Percentiles rank a stretch among this genome's conserved stretches.
Evolutionary conservation across 35 echinoderm and acorn worm genomes (phyloP).

Genomic region (Acanthaster planci): DNA sequence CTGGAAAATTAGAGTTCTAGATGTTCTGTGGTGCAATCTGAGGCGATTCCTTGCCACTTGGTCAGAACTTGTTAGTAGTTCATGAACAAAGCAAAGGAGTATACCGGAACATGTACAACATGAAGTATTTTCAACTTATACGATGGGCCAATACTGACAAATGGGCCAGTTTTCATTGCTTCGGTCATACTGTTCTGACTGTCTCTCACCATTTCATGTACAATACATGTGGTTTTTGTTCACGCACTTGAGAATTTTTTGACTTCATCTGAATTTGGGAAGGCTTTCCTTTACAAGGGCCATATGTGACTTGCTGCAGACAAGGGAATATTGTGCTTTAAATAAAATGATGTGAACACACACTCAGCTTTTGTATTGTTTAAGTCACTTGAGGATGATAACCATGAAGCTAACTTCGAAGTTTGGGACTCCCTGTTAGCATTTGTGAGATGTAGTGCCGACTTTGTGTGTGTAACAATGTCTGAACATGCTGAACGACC

Average conservation of each 20-base stretch:
- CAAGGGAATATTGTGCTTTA: too few species aligned
- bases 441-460: too few species aligned
- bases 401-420: too few species aligned
- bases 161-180: neutral
- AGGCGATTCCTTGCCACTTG: neutral
- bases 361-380: too few species aligned
- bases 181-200: neutral
- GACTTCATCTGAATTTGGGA: neutral
- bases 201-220: conserved; percentile 1
- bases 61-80: neutral
- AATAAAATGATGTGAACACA: too few species aligned
- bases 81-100: too few species aligned
- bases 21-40: conserved; percentile 17
- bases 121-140: neutral
- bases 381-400: too few species aligned
- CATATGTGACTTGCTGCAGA: too few species aligned
- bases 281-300: too few species aligned
- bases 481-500: too few species aligned
- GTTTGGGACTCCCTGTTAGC: too few species aligned
- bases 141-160: neutral
- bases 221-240: neutral
- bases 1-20: neutral
- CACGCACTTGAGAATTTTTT: neutral
- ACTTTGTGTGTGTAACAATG: too few species aligned
- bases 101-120: neutral